Conservation (phyloP, 1,140 invertebrate genomes). For the Scylla paramamosain region DNA sequence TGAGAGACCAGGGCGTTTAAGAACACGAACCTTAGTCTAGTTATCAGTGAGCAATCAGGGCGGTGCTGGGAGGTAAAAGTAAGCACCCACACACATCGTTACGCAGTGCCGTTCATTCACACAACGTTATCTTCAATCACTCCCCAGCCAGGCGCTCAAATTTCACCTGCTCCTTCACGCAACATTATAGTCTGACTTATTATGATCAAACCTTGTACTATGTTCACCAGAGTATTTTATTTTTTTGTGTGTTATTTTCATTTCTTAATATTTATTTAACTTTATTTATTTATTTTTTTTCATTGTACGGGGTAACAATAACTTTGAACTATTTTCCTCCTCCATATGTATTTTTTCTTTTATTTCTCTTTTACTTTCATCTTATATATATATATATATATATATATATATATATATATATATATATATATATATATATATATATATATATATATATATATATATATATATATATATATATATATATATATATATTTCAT, state of each 20-base stretch:
- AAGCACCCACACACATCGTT: too few species aligned
- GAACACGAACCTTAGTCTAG: not conserved
- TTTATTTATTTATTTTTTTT: too few species aligned
- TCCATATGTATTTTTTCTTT: not conserved
- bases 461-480: conserved; percentile 45
- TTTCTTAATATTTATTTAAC: too few species aligned
- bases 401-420: conserved; percentile 66
- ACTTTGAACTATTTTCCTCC: not conserved
- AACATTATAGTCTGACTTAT: too few species aligned
- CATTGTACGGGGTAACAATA: too few species aligned
- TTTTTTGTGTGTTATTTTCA: too few species aligned
- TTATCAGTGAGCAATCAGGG: conserved; percentile 22
- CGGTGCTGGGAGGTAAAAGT: not conserved
- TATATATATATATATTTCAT: conserved; percentile 41
- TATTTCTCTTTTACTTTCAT: not conserved
- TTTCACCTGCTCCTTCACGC: too few species aligned
- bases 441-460: conserved; percentile 42
- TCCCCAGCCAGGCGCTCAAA: too few species aligned
- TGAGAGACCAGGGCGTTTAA: too few species aligned
- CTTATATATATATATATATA: conserved; percentile 41
- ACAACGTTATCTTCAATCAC: not conserved
- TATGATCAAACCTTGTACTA: too few species aligned
- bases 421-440: conserved; percentile 51
- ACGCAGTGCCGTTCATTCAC: not conserved
- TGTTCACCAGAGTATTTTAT: too few species aligned